Conservation (phyloP, 1,140 invertebrate species). For the Propsilocerus akamusi region DNA sequence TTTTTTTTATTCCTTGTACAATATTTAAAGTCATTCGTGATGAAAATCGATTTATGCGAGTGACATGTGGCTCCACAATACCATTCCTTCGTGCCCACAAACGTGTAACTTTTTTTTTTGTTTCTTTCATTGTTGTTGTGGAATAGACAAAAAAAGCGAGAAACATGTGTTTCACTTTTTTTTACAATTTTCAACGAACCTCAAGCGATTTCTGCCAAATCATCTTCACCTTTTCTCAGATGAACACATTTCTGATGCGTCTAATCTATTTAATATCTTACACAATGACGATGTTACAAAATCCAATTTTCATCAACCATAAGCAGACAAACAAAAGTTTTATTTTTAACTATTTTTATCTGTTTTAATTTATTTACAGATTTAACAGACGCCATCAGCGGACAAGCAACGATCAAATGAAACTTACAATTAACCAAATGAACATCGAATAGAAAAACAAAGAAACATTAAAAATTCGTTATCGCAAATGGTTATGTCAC, state of each 20-base stretch:
- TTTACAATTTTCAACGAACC: too few species aligned
- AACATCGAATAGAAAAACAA: neutral
- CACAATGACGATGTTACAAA: neutral
- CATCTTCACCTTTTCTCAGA: neutral
- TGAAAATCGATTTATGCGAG: too few species aligned
- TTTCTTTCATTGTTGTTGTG: too few species aligned
- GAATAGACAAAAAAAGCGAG: too few species aligned
- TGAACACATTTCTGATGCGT: too few species aligned
- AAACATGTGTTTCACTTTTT: too few species aligned
- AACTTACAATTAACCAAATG: neutral
- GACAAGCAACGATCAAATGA: neutral
- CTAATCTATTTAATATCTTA: neutral
- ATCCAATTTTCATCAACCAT: neutral
- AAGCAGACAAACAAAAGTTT: too few species aligned
- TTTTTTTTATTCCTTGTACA: too few species aligned
- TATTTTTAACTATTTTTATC: neutral
- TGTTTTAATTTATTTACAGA: neutral
- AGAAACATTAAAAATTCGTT: neutral
- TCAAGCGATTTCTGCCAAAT: neutral
- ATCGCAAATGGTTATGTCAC: slow-evolving; percentile 36
- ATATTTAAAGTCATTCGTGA: too few species aligned
- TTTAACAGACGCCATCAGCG: neutral
- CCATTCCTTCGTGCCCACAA: too few species aligned
- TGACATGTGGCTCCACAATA: too few species aligned
- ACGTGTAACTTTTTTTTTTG: too few species aligned